Conservation (phyloP, 2,888 invertebrate genomes). For the Ectemnius continuus region DNA sequence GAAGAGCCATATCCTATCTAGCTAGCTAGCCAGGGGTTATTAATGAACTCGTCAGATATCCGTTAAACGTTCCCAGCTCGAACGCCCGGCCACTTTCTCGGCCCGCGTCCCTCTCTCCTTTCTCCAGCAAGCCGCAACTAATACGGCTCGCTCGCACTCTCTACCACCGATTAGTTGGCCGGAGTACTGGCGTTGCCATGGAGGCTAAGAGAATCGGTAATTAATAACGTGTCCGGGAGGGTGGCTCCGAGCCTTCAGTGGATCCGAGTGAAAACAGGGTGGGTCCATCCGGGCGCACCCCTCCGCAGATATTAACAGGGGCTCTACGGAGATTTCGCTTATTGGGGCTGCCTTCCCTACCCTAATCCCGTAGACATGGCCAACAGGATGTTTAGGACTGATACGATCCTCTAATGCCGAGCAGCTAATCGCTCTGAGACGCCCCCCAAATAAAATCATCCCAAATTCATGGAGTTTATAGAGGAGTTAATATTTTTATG, state of each 20-base stretch:
- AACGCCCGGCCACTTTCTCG: conserved; percentile 39
- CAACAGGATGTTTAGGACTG: too few species aligned
- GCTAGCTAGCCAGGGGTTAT: conserved; percentile 62
- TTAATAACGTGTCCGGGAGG: conserved; percentile 52
- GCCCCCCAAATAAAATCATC: too few species aligned
- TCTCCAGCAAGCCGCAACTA: background rate
- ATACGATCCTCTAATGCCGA: too few species aligned
- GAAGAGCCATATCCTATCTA: conserved; percentile 59
- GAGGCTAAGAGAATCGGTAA: conserved; percentile 54
- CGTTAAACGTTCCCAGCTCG: conserved; percentile 63
- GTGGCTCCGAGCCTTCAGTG: conserved; percentile 38
- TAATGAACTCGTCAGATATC: conserved; percentile 73
- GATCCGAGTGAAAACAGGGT: conserved; percentile 47
- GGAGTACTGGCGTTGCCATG: conserved; percentile 40
- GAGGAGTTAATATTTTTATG: too few species aligned
- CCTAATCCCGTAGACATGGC: background rate
- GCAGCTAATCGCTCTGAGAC: too few species aligned
- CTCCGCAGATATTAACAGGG: conserved; percentile 44
- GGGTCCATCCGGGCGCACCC: conserved; percentile 52
- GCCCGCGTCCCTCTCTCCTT: conserved; percentile 3
- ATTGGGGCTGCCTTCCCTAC: conserved; percentile 23
- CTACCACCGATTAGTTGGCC: conserved; percentile 43
- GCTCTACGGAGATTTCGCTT: conserved; percentile 20
- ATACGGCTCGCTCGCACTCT: background rate
- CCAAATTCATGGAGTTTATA: too few species aligned